Evolutionary conservation across 2,113 vertebrate species (phyloP), one percentile per base, ranked within the genome.

Genomic region (Irena cyanogastra): DNA sequence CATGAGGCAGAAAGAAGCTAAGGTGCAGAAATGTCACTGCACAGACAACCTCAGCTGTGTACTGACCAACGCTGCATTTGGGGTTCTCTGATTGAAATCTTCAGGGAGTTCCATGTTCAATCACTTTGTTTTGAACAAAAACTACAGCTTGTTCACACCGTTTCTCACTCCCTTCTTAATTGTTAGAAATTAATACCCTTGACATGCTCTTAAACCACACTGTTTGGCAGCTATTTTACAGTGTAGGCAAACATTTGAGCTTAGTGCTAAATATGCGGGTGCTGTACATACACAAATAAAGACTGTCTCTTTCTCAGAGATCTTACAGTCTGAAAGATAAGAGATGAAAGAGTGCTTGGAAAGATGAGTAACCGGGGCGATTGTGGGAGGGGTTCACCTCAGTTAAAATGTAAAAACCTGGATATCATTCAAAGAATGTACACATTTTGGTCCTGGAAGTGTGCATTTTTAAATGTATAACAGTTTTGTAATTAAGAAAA

Each of bases 281-380:
- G 63, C 65, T 89, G 71, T 87, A 78, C 50, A 49, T 78, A 96
- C 79, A 92, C 76, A 97, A 95, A 96, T 91, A 95, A 74, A 95
- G 69, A 77, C 91, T 83, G 95, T 92, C 83, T 96, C 90, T 89
- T 90, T 71, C 79, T 94, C 71, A 83, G 86, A 94, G 90, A 90
- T 80, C 88, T 92, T 93, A 88, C 59, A 68, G 79, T 96, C 94
- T 95, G 79, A 93, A 86, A 96, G 94, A 96, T 93, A 92, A 94
- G 78, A 94, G 90, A 96, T 97, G 92, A 96, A 95, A 95, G 94
- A 82, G 49, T 47, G 39, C 52, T 90, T 52, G 68, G 60, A 79
- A 95, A 94, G 78, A 89, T 87, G 83, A 95, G 60, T 70, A 92
- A 94, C 33, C 2, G 1, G 12, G 64, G 49, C 54, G n/a, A 81